Percentiles rank a stretch among this genome's conserved stretches.
Evolutionary conservation across 2,113 vertebrate genomes (phyloP).

Genomic region (Corythornis madagascariensis): DNA sequence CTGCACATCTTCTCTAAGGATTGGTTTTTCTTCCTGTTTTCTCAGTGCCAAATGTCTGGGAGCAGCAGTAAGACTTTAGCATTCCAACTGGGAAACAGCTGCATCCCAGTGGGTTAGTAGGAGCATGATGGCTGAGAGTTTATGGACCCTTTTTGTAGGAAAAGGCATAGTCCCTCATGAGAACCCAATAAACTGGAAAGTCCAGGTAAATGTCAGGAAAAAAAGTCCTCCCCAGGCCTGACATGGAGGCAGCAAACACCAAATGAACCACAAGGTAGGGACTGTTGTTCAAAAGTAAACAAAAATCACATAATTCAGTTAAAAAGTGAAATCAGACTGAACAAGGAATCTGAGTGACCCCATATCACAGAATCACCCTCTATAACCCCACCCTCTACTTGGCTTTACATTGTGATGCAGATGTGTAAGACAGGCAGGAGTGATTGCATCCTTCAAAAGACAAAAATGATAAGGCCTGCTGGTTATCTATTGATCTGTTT

Average conservation of each 20-base stretch:
- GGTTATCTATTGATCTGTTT: neutral
- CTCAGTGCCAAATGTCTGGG: neutral
- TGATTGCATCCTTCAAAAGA: neutral
- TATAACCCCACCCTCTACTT: neutral
- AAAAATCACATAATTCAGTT: neutral
- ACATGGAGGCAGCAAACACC: neutral
- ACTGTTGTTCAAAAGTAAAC: neutral
- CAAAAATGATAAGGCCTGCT: neutral
- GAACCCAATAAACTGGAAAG: neutral
- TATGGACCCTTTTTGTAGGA: neutral
- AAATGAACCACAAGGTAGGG: neutral
- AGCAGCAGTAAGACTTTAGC: neutral
- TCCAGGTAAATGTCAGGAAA: neutral
- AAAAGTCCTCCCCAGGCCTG: neutral
- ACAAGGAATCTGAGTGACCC: neutral
- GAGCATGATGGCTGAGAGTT: fast-evolving
- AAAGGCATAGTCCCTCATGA: neutral
- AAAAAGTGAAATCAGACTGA: neutral
- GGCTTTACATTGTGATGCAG: neutral
- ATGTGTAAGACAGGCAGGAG: neutral
- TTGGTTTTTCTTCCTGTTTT: neutral
- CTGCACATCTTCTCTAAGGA: neutral
- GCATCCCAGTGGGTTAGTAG: neutral
- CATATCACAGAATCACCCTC: too few species aligned
- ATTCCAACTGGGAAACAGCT: neutral